phyloP scores from a whole-genome alignment of 2,797 vertebrate species.

The Florisuga fusca region DNA sequence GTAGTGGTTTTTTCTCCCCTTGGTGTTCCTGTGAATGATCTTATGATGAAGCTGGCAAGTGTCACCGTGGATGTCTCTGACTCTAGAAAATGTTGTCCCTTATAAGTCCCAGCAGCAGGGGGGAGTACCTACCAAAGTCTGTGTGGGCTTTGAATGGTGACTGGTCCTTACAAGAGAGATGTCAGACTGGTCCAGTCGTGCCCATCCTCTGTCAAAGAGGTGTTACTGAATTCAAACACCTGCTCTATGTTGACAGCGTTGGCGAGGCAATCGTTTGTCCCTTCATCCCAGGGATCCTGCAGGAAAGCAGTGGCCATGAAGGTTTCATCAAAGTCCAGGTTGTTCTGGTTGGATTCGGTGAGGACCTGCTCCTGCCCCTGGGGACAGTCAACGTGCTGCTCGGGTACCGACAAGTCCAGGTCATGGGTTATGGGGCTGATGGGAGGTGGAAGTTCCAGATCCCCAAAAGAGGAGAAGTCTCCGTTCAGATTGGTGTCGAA shows the following conservation, averaged over 20 bases:
- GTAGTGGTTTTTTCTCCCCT: neutral
- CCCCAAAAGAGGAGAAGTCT: slow-evolving; percentile 82
- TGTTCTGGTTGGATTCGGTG: slow-evolving; percentile 77
- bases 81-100: slow-evolving; percentile 35
- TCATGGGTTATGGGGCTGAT: slow-evolving; percentile 81
- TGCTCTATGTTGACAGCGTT: slow-evolving; percentile 85
- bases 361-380: slow-evolving; percentile 72
- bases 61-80: neutral
- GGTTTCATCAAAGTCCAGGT: slow-evolving; percentile 88
- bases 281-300: slow-evolving; percentile 90
- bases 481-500: slow-evolving; percentile 84
- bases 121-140: neutral
- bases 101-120: slow-evolving; percentile 16
- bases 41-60: neutral
- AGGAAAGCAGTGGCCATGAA: slow-evolving; percentile 91
- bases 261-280: slow-evolving; percentile 82
- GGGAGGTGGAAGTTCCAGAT: slow-evolving; percentile 83
- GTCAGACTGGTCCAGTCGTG: slow-evolving; percentile 82
- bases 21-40: neutral
- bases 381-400: slow-evolving; percentile 77
- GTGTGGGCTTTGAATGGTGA: neutral
- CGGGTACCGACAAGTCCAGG: slow-evolving; percentile 82
- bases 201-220: slow-evolving; percentile 79
- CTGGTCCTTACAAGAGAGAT: slow-evolving; percentile 82
- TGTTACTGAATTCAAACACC: slow-evolving; percentile 85